Conservation (phyloP, 2,888 invertebrate species). For the Drosophila melanocephala region DNA sequence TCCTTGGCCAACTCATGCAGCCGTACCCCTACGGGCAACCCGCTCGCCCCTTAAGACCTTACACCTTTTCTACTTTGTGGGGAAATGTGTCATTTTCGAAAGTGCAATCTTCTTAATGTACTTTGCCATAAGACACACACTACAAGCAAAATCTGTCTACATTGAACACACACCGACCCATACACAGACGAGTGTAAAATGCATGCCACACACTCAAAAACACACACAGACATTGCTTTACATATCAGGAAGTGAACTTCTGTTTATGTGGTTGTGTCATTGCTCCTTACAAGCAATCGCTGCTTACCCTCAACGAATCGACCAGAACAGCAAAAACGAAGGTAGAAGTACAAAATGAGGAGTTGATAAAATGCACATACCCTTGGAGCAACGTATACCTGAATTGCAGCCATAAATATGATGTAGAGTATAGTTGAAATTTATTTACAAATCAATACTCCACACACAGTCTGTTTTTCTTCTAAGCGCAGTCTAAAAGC, state of each 20-base stretch:
- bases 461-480: neutral
- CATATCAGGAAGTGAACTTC: conserved; percentile 39
- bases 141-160: conserved; percentile 38
- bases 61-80: conserved; percentile 54
- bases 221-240: conserved; percentile 46
- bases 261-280: conserved; percentile 28
- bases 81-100: conserved; percentile 71
- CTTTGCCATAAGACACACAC: conserved; percentile 48
- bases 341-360: neutral
- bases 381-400: neutral
- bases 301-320: conserved; percentile 54
- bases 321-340: conserved; percentile 30
- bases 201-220: neutral
- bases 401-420: neutral
- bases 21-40: neutral
- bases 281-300: conserved; percentile 61
- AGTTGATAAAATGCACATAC: neutral
- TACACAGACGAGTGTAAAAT: neutral
- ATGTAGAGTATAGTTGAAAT: neutral
- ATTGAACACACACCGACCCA: conserved; percentile 25
- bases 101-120: conserved; percentile 82
- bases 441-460: neutral
- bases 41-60: conserved; percentile 12
- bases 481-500: neutral
- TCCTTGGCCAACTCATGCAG: conserved; percentile 11